Percentiles rank a stretch among this genome's conserved stretches.
These are phyloP conservation scores for Malurus melanocephalus DNA, from an alignment of 2,113 vertebrate species.

Conservation along the genomic window DNA sequence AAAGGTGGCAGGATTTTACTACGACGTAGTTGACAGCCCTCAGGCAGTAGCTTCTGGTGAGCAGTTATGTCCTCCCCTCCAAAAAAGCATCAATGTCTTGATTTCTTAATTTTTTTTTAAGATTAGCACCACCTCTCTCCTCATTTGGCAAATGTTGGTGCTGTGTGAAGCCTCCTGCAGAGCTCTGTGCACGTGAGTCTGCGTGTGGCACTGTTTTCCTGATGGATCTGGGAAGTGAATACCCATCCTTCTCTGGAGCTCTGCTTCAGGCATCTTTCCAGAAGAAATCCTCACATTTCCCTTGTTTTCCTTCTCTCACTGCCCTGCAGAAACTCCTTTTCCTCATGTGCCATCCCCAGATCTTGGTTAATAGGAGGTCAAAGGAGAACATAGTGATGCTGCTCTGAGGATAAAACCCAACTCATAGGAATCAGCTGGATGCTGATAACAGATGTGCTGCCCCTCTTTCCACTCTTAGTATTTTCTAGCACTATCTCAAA, in stretches of 20 bases:
- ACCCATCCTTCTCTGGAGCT: neutral
- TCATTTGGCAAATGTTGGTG: neutral
- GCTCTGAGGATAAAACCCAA: neutral
- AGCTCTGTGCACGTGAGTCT: neutral
- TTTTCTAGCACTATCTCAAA: slow-evolving; percentile 45
- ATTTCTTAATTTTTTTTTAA: neutral
- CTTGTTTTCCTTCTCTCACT: neutral
- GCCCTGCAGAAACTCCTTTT: neutral
- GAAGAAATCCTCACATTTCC: neutral
- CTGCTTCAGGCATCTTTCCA: neutral
- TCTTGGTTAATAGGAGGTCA: neutral
- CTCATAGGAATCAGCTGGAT: neutral
- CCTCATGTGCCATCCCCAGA: neutral
- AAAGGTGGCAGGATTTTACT: slow-evolving; percentile 51
- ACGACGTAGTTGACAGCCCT: slow-evolving; percentile 56
- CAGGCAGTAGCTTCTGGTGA: slow-evolving; percentile 36
- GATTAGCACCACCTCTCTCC: neutral
- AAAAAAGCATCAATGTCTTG: neutral
- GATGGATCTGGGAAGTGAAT: neutral
- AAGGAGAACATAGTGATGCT: neutral
- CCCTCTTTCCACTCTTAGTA: neutral
- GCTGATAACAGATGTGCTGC: neutral
- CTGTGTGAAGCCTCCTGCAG: neutral
- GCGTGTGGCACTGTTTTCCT: neutral
- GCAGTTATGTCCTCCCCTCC: neutral